These are phyloP conservation scores for Pinctada fucata DNA, from an alignment of 2,888 invertebrate genomes.

Conservation along the genomic window DNA sequence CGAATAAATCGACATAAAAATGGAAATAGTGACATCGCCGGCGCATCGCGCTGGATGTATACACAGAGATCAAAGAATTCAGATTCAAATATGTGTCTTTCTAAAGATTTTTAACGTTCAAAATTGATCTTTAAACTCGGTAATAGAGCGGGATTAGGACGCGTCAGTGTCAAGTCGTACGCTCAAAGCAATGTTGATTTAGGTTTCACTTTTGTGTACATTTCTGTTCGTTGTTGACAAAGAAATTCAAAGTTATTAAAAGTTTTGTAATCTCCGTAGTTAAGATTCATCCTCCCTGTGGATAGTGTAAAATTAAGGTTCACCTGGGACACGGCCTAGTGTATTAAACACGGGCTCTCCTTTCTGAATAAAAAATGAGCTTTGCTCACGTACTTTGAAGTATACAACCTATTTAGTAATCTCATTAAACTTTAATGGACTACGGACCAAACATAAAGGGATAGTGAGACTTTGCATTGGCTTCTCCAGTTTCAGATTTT, in stretches of 20 bases:
- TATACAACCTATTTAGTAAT: too few species aligned
- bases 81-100: not conserved
- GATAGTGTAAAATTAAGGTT: not conserved
- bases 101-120: not conserved
- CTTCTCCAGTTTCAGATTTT: too few species aligned
- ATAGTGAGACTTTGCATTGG: too few species aligned
- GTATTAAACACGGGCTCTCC: too few species aligned
- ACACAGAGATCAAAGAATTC: not conserved
- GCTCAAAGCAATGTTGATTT: not conserved
- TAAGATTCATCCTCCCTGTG: not conserved
- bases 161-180: not conserved
- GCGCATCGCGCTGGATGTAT: not conserved
- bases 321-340: too few species aligned
- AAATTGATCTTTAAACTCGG: constrained; percentile 1
- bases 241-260: constrained; percentile 1
- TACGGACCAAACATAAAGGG: too few species aligned
- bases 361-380: too few species aligned
- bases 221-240: constrained; percentile 1
- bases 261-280: not conserved
- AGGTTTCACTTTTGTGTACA: constrained; percentile 1
- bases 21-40: not conserved
- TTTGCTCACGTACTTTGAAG: too few species aligned
- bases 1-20: not conserved
- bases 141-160: not conserved
- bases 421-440: too few species aligned